phyloP scores from a whole-genome alignment of 2,113 vertebrate species.

The Orycteropus afer region DNA sequence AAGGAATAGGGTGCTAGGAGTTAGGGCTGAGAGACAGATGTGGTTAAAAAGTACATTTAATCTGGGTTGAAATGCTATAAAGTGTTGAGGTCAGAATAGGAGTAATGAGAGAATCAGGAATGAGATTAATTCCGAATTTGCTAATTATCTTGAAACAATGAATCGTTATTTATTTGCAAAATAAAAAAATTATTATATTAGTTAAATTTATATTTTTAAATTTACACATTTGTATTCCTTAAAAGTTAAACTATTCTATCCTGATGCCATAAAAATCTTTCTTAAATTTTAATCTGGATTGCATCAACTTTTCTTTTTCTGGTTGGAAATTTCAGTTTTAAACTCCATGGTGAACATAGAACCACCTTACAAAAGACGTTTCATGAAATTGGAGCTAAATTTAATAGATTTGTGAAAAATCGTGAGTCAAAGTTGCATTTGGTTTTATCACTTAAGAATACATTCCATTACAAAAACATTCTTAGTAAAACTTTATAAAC shows the following conservation, averaged over 20 bases:
- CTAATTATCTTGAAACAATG: not conserved
- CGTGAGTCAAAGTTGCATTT: not conserved
- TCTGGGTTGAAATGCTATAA: not conserved
- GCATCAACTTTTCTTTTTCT: slow-evolving; percentile 41
- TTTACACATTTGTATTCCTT: not conserved
- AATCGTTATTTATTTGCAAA: not conserved
- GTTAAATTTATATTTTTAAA: not conserved
- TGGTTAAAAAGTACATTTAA: not conserved
- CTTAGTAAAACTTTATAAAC: slow-evolving; percentile 60
- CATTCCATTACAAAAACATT: slow-evolving; percentile 52
- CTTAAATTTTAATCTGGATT: not conserved
- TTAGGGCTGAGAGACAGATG: not conserved
- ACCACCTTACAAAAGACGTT: slow-evolving; percentile 56
- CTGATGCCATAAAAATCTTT: not conserved
- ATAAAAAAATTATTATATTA: not conserved
- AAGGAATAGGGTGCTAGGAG: not conserved
- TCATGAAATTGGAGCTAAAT: slow-evolving; percentile 23
- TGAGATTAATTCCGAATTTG: not conserved
- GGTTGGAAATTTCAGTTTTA: slow-evolving; percentile 46
- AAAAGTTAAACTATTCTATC: not conserved
- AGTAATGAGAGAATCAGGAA: not conserved
- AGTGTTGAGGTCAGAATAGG: not conserved
- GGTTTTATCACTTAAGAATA: slow-evolving; percentile 52
- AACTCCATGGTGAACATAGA: not conserved
- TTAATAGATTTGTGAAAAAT: slow-evolving; percentile 51